Conservation (phyloP, 2,888 invertebrate genomes). For the Chelonus formosanus region DNA sequence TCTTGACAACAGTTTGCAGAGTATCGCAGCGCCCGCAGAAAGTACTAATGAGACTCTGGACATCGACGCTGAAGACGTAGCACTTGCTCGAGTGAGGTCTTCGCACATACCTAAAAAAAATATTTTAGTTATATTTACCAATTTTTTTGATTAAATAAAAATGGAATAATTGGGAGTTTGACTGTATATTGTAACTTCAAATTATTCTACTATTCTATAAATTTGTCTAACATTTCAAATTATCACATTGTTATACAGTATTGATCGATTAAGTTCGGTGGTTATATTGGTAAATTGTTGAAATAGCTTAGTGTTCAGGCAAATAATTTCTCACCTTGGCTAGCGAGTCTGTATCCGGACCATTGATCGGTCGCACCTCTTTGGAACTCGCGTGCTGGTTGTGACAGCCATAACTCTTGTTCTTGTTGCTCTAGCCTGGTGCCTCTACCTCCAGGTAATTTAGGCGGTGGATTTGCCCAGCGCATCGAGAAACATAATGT, state of each 20-base stretch:
- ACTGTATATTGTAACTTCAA: conserved; percentile 12
- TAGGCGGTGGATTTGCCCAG: conserved; percentile 47
- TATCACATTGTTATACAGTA: not conserved
- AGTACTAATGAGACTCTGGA: conserved; percentile 53
- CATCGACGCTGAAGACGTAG: conserved; percentile 55
- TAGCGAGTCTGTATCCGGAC: conserved; percentile 54
- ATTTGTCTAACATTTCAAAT: too few species aligned
- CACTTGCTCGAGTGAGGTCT: conserved; percentile 58
- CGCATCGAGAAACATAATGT: conserved; percentile 61
- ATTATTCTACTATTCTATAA: not conserved
- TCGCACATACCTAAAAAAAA: conserved; percentile 58
- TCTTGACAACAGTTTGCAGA: conserved; percentile 56
- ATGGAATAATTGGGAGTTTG: not conserved
- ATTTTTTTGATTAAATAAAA: conserved; percentile 3
- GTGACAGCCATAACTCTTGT: conserved; percentile 57
- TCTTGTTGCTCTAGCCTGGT: conserved; percentile 49
- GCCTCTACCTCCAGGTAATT: conserved; percentile 46
- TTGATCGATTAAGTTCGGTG: not conserved
- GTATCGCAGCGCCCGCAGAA: conserved; percentile 46
- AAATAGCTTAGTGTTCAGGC: not conserved
- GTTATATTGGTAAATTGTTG: not conserved
- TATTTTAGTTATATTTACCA: not conserved
- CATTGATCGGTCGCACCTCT: conserved; percentile 52
- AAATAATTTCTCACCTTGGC: conserved; percentile 51
- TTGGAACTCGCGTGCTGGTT: conserved; percentile 55